These are phyloP conservation scores for Hyposoter didymator DNA, from an alignment of 2,888 invertebrate species.

Conservation along the genomic window DNA sequence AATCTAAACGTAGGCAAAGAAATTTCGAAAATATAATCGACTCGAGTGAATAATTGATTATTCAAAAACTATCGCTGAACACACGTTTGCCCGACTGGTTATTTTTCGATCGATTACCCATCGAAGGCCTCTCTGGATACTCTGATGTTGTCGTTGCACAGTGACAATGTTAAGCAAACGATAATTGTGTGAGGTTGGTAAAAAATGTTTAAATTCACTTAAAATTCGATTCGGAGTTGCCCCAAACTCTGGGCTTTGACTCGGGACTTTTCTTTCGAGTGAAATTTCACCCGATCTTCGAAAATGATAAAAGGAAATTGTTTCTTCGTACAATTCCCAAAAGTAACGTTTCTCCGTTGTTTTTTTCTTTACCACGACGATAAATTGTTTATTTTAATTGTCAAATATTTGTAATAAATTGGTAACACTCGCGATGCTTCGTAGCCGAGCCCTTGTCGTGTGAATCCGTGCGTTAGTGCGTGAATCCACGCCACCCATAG, in stretches of 20 bases:
- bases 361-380: not conserved
- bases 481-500: slow-evolving; percentile 56
- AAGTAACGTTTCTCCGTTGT: not conserved
- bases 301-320: not conserved
- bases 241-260: not conserved
- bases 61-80: not conserved
- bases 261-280: not conserved
- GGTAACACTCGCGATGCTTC: not conserved
- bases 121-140: no score
- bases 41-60: not conserved
- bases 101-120: not conserved
- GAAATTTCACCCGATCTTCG: not conserved
- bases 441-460: slow-evolving; percentile 26
- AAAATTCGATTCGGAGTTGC: no score
- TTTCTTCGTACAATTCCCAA: not conserved
- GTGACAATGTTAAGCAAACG: not conserved
- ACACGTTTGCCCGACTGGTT: not conserved
- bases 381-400: not conserved
- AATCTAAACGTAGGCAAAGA: not conserved
- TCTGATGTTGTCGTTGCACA: not conserved
- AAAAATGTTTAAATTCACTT: not conserved
- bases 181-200: slow-evolving; percentile 22
- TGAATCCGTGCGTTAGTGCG: slow-evolving; percentile 52
- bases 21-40: not conserved
- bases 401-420: not conserved